phyloP scores from a whole-genome alignment of 2,113 vertebrate genomes.

The Tapirus terrestris region DNA sequence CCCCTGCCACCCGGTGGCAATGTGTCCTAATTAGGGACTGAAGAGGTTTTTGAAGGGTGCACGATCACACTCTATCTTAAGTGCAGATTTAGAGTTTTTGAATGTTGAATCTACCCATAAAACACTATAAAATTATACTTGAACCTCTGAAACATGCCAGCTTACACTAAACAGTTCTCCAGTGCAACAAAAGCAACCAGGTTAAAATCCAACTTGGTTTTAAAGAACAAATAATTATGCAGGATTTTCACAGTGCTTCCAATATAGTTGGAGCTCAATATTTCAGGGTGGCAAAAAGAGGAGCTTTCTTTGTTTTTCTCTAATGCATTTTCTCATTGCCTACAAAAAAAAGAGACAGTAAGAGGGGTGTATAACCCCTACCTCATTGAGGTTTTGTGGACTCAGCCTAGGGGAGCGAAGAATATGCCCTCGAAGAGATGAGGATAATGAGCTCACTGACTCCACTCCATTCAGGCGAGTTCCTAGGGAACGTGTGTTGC shows the following conservation, averaged over 20 bases:
- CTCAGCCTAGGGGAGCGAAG: not conserved
- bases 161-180: not conserved
- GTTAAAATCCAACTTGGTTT: not conserved
- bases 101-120: not conserved
- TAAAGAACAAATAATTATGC: not conserved
- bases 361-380: not conserved
- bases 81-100: not conserved
- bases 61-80: not conserved
- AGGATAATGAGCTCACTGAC: not conserved
- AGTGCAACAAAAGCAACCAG: not conserved
- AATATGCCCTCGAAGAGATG: not conserved
- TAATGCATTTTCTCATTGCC: not conserved
- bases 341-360: not conserved
- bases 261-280: not conserved
- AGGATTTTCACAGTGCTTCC: not conserved
- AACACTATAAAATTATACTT: not conserved
- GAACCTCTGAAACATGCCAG: not conserved
- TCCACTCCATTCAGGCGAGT: not conserved
- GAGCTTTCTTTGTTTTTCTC: not conserved
- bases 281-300: not conserved
- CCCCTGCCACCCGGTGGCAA: slow-evolving; percentile 55
- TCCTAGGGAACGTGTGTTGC: not conserved
- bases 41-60: not conserved
- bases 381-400: not conserved
- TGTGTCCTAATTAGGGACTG: not conserved